Evolutionary conservation across 2,797 vertebrate species (phyloP).

Genomic region (Euphonia xanthogaster): DNA sequence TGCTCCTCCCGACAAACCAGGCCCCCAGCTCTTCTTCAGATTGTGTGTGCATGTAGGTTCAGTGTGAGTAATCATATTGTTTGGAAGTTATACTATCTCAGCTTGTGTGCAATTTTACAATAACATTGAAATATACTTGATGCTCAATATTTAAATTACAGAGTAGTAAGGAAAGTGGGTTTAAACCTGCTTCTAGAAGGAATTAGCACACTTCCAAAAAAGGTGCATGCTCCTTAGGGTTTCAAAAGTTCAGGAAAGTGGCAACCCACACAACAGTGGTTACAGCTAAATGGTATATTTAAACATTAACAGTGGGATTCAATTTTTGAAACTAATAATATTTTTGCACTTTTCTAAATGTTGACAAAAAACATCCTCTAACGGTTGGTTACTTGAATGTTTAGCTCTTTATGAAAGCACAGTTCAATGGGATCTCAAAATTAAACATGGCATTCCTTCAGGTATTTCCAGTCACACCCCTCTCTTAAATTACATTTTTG

Average conservation of each 20-base stretch:
- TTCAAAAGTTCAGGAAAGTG: not conserved
- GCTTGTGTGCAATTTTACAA: not conserved
- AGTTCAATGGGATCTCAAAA: not conserved
- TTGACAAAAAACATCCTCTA: not conserved
- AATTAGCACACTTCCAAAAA: not conserved
- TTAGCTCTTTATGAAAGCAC: not conserved
- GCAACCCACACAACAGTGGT: not conserved
- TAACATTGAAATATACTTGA: not conserved
- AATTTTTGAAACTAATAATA: not conserved
- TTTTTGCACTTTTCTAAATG: not conserved
- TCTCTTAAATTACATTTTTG: not conserved
- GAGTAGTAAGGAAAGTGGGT: not conserved
- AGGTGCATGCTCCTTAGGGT: not conserved
- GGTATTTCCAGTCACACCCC: not conserved
- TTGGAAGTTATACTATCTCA: not conserved
- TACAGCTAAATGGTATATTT: not conserved
- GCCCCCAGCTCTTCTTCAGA: not conserved
- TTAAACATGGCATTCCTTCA: not conserved
- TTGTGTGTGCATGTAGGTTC: not conserved
- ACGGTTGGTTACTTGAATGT: not conserved
- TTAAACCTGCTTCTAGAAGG: not conserved
- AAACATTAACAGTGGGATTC: not conserved
- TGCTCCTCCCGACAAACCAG: constrained; percentile 32
- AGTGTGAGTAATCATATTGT: not conserved
- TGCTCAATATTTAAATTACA: not conserved